A percentile compares a stretch with the other conserved stretches of the same genome.
Evolutionary conservation across 2,888 invertebrate species (phyloP).

Genomic region (Chrysotoxum bicinctum): DNA sequence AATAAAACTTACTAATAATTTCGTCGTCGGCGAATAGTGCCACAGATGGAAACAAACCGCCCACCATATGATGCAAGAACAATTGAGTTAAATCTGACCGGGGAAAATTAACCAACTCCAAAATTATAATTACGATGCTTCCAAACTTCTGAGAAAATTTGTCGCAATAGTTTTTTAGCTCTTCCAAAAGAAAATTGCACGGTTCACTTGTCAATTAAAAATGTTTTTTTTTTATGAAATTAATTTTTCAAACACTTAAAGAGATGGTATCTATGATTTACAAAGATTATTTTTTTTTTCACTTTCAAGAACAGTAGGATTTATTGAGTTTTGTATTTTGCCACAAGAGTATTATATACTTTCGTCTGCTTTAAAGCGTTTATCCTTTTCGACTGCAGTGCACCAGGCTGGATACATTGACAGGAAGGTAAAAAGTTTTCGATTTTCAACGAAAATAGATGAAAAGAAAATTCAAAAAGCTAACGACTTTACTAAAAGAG

Average conservation of each 20-base stretch:
- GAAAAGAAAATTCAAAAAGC: constrained; percentile 36
- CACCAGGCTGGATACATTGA: constrained; percentile 56
- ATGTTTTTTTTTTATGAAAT: constrained; percentile 18
- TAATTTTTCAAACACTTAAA: constrained; percentile 19
- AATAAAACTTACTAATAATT: constrained; percentile 74
- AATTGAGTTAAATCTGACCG: constrained; percentile 62
- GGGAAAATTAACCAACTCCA: constrained; percentile 38
- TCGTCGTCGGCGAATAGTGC: constrained; percentile 78
- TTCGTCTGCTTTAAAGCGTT: constrained; percentile 41
- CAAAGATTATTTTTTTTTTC: constrained; percentile 8
- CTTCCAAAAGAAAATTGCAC: not conserved
- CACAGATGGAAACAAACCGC: constrained; percentile 78
- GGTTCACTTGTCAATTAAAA: not conserved
- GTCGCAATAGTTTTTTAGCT: constrained; percentile 4
- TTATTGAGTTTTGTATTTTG: not conserved
- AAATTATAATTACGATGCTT: constrained; percentile 19
- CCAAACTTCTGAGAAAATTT: constrained; percentile 19
- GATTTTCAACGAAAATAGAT: constrained; percentile 13
- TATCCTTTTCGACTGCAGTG: constrained; percentile 70
- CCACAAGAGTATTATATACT: constrained; percentile 2
- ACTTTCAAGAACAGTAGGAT: not conserved
- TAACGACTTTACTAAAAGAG: constrained; percentile 10
- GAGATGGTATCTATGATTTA: constrained; percentile 12
- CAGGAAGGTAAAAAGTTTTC: constrained; percentile 37
- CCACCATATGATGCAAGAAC: constrained; percentile 78